Base-by-base conservation (phyloP, 2,797 vertebrate genomes). In the Catostomus latipinnis region DNA sequence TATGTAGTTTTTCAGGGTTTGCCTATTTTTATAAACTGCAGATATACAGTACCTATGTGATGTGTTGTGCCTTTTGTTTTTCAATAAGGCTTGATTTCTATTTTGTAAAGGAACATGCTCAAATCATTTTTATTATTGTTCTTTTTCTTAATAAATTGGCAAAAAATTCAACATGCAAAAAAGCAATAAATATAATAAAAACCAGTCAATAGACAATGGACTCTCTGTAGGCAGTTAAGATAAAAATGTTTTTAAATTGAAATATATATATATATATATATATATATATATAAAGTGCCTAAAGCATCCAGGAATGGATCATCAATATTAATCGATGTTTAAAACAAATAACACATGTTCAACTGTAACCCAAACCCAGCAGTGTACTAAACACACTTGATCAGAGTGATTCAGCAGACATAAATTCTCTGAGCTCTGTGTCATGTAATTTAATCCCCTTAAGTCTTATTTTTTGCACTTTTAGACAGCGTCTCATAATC, bases 251-350 rank as follows among this genome's bases (percentile, higher is more conserved):
- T 68, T 72, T 74, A 82, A 34, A 83, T 80, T 70, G 71, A 82
- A 77, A 71, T 65, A 57, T 76, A 71, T 58, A 77, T 22, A 66
- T 74, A 66, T 46, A 69, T 34, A 34, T 34, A 18, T 18, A 66
- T 73, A 65, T 46, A 69, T 22, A 22, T 22, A 22, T 22, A 22
- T 22, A 22, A 34, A 49, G 18, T 69, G 50, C 70, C 78, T 62
- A 13, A 60, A 74, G 75, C 34, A 79, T 73, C 63, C n/a, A 63
- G 18, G 45, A 74, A 83, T 81, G 61, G 76, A 76, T 85, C 81
- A 84, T 80, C 73, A 76, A 82, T 84, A 86, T 86, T 84, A 86
- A 87, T 83, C 83, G 66, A 85, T 83, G 84, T 78, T 84, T 82
- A 72, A 85, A 87, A 85, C 82, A 80, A 83, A 76, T 83, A 82